Evolutionary conservation across 2,113 vertebrate genomes (phyloP).

Genomic region (Mugil cephalus): DNA sequence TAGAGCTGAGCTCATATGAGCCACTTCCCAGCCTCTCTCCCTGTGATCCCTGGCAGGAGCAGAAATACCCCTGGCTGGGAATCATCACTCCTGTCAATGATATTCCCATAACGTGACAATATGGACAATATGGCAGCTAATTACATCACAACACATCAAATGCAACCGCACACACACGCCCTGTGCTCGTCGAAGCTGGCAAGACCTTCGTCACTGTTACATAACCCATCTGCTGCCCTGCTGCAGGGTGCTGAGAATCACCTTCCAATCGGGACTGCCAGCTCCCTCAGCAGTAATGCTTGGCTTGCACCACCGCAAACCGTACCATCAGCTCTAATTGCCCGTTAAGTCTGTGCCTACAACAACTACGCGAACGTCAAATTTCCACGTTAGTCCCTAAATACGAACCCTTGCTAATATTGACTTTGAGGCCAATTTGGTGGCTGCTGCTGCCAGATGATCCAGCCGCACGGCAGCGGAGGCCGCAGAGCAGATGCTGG

Average conservation of each 20-base stretch:
- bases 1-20: constrained; percentile 10
- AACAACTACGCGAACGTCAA: constrained; percentile 13
- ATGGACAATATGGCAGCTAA: constrained; percentile 35
- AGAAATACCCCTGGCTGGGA: neutral
- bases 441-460: constrained; percentile 17
- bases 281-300: constrained; percentile 3
- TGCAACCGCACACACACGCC: constrained; percentile 20
- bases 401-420: neutral
- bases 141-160: constrained; percentile 40
- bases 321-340: constrained; percentile 14
- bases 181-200: constrained; percentile 36
- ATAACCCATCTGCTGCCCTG: constrained; percentile 71
- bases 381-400: constrained; percentile 14
- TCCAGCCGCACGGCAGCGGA: constrained; percentile 39
- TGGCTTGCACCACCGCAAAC: neutral
- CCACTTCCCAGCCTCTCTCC: neutral
- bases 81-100: constrained; percentile 1
- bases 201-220: constrained; percentile 56
- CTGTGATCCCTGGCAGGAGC: neutral
- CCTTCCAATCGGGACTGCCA: constrained; percentile 34
- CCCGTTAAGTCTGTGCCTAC: constrained; percentile 5
- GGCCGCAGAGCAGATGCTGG: constrained; percentile 74
- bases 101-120: constrained; percentile 11
- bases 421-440: constrained; percentile 44
- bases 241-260: constrained; percentile 50